phyloP scores from a whole-genome alignment of 2,888 invertebrate genomes.

The Protonemura montana region DNA sequence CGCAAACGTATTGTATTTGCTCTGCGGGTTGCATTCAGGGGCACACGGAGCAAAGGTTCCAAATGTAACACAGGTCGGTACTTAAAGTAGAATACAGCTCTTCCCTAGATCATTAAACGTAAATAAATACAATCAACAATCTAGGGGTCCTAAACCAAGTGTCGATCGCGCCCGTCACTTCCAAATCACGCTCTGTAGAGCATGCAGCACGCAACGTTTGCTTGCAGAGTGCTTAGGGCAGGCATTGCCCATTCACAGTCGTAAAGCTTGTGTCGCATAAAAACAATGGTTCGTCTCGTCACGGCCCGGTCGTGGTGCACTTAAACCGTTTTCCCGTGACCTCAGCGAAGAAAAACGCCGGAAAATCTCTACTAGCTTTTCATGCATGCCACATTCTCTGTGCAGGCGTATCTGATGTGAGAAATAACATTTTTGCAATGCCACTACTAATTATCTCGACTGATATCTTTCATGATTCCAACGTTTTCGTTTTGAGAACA shows the following conservation, averaged over 20 bases:
- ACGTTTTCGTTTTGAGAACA: background rate
- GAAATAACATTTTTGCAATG: no score
- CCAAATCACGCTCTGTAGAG: no score
- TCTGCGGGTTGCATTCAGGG: background rate
- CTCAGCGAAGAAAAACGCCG: no score
- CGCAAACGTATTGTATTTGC: background rate
- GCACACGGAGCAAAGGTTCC: background rate
- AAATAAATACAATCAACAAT: background rate
- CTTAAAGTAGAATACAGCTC: background rate
- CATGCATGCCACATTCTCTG: no score
- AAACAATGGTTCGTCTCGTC: background rate
- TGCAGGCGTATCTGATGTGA: no score
- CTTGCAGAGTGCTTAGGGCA: background rate
- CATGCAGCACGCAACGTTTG: no score
- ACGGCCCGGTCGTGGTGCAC: background rate
- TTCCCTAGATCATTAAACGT: background rate
- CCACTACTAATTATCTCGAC: background rate
- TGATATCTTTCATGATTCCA: background rate
- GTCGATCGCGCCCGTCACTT: background rate
- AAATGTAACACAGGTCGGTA: background rate
- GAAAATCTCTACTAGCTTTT: no score
- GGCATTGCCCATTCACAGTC: background rate
- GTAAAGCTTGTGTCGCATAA: background rate
- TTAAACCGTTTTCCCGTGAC: no score
- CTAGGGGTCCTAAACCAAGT: background rate